Evolutionary conservation across 1,140 invertebrate species (phyloP), one percentile per base, ranked within the genome.

Genomic region (Gonioctena quinquepunctata): DNA sequence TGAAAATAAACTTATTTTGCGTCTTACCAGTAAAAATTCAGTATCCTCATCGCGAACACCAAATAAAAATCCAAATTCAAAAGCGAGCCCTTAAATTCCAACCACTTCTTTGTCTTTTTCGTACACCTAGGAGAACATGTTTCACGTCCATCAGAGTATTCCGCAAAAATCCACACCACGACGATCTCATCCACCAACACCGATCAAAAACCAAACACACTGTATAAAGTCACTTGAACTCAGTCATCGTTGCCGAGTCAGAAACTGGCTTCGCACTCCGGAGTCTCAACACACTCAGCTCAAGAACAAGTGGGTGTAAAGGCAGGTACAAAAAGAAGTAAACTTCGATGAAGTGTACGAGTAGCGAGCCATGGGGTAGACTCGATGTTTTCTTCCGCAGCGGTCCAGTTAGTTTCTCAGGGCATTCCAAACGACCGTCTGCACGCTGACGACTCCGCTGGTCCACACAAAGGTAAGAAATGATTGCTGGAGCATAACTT

Each of bases 21-120:
- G n/a, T 62, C 76, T 78, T 71, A 83, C 82, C 82, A 83, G 69
- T 83, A 82, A 73, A 79, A 77, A 68, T 82, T 81, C 27, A 83
- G 72, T 48, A 83, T 76, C 68, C 80, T 76, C 82, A 83, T 83
- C 59, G 78, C 72, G n/a, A 56, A 3, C 2, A 42, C 4, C 33
- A n/a, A 42, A 11, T 42, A 42, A 42, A n/a, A 42, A 42, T 42
- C 33, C 33, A 42, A 42, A 42, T 8, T n/a, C 16, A 11, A 42
- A 42, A 42, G 2, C 13, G n/a, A n/a, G n/a, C n/a, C n/a, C n/a
- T n/a, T n/a, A n/a, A n/a, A n/a, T n/a, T n/a, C n/a, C n/a, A n/a
- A n/a, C n/a, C n/a, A n/a, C n/a, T n/a, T n/a, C n/a, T 42, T 2
- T 42, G 11, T 42, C 16, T 42, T 42, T 28, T 28, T 28, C 27